Conservation (phyloP, 2,797 vertebrate species). For the Hypotaenidia okinawae region DNA sequence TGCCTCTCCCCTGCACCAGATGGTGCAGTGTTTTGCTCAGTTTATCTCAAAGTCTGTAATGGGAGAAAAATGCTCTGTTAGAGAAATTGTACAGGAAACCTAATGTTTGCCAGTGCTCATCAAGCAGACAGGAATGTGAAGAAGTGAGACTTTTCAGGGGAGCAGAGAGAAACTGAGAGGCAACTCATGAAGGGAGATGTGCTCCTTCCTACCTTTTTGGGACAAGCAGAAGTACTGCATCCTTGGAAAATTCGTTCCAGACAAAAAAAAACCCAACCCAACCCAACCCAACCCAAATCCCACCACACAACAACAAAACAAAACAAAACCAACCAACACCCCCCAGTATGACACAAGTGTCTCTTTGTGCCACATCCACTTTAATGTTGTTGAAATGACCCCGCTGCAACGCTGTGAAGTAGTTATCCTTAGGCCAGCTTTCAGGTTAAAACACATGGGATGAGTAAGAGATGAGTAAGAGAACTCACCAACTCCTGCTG, state of each 20-base stretch:
- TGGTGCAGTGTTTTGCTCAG: not conserved
- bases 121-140: accelerated
- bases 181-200: not conserved
- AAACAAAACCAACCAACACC: no score
- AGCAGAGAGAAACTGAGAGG: not conserved
- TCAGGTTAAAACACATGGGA: not conserved
- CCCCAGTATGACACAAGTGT: not conserved
- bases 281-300: no score
- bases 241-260: not conserved
- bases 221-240: not conserved
- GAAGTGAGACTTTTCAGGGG: not conserved
- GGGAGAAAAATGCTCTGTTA: not conserved
- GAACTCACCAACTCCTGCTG: not conserved
- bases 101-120: accelerated
- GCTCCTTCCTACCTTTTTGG: not conserved
- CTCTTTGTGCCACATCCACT: not conserved
- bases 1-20: not conserved
- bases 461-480: not conserved
- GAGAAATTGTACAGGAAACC: not conserved
- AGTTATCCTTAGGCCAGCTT: not conserved
- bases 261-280: not conserved
- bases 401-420: not conserved
- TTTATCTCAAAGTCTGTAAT: not conserved
- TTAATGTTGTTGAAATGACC: not conserved
- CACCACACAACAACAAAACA: no score